Evolutionary conservation across 1,140 invertebrate species (phyloP).

Genomic region (Samia ricini): DNA sequence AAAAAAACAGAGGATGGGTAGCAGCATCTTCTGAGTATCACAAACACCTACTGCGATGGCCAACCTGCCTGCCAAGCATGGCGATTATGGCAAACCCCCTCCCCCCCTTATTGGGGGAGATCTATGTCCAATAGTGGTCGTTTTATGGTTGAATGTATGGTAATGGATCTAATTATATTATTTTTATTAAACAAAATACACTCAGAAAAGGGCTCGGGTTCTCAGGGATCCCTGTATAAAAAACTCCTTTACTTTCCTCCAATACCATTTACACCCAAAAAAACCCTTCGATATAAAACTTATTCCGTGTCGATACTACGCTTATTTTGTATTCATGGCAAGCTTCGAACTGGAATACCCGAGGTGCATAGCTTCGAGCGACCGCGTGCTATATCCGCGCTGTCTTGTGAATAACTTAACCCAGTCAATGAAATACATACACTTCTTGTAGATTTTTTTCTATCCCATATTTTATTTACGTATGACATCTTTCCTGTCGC

Average conservation of each 20-base stretch:
- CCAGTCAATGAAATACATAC: background rate
- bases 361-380: background rate
- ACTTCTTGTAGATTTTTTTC: background rate
- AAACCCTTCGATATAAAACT: background rate
- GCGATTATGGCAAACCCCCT: no score
- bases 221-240: background rate
- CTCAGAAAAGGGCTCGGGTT: no score
- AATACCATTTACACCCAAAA: background rate
- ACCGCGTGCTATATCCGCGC: background rate
- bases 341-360: background rate
- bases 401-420: background rate
- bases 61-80: no score
- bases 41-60: no score
- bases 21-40: no score
- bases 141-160: no score
- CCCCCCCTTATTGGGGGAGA: no score
- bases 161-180: no score
- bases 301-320: background rate
- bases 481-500: no score
- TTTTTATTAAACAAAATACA: no score
- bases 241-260: background rate
- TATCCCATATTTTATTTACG: background rate
- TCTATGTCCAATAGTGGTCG: no score
- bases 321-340: background rate
- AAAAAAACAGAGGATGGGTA: no score